Conservation (phyloP, 2,888 invertebrate genomes). For the Eupithecia subfuscata region DNA sequence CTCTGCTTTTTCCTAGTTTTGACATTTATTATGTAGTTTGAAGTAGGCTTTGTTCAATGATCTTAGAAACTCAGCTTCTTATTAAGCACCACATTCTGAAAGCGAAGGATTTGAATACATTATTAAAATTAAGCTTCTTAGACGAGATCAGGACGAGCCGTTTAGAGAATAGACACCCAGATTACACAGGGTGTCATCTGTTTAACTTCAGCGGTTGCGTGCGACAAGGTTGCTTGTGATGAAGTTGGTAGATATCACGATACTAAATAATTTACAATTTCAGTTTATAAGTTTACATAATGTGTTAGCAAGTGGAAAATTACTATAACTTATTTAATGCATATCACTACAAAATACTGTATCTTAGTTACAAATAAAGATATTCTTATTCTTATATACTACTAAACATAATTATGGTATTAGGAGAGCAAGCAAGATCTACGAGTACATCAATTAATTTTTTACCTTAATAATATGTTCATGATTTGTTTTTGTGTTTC, state of each 20-base stretch:
- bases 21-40: background rate
- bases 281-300: too few species aligned
- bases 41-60: background rate
- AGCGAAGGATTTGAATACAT: slow-evolving; percentile 63
- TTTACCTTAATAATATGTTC: too few species aligned
- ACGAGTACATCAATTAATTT: too few species aligned
- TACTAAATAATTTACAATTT: too few species aligned
- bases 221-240: background rate
- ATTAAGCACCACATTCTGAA: slow-evolving; percentile 11
- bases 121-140: slow-evolving; percentile 74
- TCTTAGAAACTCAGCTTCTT: slow-evolving; percentile 1
- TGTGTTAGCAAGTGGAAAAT: too few species aligned
- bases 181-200: background rate
- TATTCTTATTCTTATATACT: too few species aligned
- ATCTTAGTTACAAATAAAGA: too few species aligned
- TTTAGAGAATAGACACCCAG: background rate
- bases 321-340: too few species aligned
- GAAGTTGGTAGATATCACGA: background rate
- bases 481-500: too few species aligned
- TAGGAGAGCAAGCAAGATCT: too few species aligned
- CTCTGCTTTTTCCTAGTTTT: background rate
- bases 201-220: background rate
- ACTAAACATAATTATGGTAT: too few species aligned
- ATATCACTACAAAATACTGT: too few species aligned
- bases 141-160: slow-evolving; percentile 20